Base-by-base conservation (phyloP, 2,797 vertebrate species). In the Pangasius sanitwongsei region DNA sequence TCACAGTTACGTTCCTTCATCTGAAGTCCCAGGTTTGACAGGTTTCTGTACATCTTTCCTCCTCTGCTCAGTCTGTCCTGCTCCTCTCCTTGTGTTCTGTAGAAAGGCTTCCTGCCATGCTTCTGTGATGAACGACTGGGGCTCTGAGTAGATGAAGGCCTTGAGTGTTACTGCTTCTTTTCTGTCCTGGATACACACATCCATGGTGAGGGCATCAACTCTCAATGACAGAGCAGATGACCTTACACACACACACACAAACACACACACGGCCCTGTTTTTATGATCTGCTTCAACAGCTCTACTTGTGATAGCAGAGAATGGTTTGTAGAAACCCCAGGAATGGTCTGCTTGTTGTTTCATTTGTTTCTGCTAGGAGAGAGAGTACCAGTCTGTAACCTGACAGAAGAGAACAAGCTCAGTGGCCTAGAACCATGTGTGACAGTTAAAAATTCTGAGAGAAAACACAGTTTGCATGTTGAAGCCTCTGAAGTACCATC, bases 41-140 rank as follows among this genome's bases (percentile, higher is more conserved):
- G 57, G 34, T 67, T 82, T 63, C 86, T 84, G 86, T 87, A 87
- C 86, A 63, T 91, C 48, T 55, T 11, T 86, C 90, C 65, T 81
- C 87, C 55, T 61, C 75, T 67, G 28, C 70, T 31, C 89, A 88
- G 86, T 89, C 87, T 77, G 67, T 74, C 70, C 13, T 75, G 41
- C 44, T 70, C 55, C 84, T 80, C 87, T 85, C 86, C 55, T 31
- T 11, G 4, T 37, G 9, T 37, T 37, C 78, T 78, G 75, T n/a
- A n/a, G 75, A 31, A 53, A 31, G 41, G 13, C 28, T 89, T 72
- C 34, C 13, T n/a, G 25, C 20, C 16, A 6, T 15, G 83, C 85
- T 82, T 82, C 55, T 83, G 90, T 92, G 91, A 93, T 89, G 92
- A 91, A 94, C 92, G 91, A 92, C 92, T 89, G 90, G 90, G 83